Evolutionary conservation across 1,140 invertebrate genomes (phyloP), one percentile per base, ranked within the genome.

Genomic region (Drosophila tropicalis): DNA sequence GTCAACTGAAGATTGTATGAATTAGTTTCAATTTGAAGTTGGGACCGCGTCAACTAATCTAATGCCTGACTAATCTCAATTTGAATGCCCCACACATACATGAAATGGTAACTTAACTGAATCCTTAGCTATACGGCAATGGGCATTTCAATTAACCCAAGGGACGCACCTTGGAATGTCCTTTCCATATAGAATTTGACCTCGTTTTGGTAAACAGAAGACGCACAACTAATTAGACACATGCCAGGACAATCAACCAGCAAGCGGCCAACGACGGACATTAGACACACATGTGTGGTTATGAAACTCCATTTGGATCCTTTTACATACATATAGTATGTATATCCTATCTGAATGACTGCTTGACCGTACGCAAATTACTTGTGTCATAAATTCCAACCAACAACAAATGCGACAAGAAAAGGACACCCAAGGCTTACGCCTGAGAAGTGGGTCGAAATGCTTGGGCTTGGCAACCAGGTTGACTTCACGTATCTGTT

Each of bases 201-300:
- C 84, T 76, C 77, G 69, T 78, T 89, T 84, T 32, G 60, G 71
- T 62, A 58, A 73, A 69, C 55, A 79, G 70, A 89, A 89, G 84
- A 87, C 84, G 84, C 84, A 89, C 84, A 89, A 81, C 84, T 89
- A 89, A 89, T 89, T 89, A 89, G 84, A 89, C 85, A 89, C 84
- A 89, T 89, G 84, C 77, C 84, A 80, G 19, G 22, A 22, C 36
- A 39, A 39, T 39, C 36, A 39, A 39, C 36, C 36, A 39, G 36
- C 36, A 13, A 39, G 9, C 44, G 17, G 44, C 44, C 13, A 55
- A 25, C 56, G 41, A 69, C 12, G 74, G 44, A 86, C 61, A 76
- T 67, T 72, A 75, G 64, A 74, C 66, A 70, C 62, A 76, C 62
- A 70, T 57, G 39, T 70, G 70, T 75, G 65, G 22, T 68, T 71